Evolutionary conservation across 2,113 vertebrate genomes (phyloP).

Genomic region (Caranx ignobilis): DNA sequence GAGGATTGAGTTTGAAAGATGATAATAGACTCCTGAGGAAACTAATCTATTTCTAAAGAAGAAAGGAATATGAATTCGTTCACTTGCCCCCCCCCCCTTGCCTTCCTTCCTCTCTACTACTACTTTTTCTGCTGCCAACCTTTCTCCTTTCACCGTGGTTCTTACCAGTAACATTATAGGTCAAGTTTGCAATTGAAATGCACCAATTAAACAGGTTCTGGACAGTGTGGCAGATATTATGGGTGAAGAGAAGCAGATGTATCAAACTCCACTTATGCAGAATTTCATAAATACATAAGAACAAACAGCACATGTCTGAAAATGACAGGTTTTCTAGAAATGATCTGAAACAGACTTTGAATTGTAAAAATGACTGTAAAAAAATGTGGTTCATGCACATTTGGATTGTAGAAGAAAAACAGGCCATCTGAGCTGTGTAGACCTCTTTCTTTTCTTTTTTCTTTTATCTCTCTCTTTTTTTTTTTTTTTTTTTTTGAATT

Average conservation of each 20-base stretch:
- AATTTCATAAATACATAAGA: constrained; percentile 9
- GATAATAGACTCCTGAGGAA: constrained; percentile 79
- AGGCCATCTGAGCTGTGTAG: constrained; percentile 13
- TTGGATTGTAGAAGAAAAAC: constrained; percentile 8
- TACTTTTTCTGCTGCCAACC: constrained; percentile 29
- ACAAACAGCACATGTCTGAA: constrained; percentile 2
- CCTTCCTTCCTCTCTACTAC: no score
- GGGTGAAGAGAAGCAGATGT: constrained; percentile 19
- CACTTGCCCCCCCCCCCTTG: constrained; percentile 13
- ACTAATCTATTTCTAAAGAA: constrained; percentile 76
- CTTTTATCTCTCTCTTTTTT: no score
- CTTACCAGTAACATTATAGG: constrained; percentile 36
- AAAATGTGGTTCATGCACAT: background rate
- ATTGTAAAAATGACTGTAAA: background rate
- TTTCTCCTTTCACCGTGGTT: constrained; percentile 32
- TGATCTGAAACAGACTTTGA: background rate
- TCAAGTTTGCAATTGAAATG: constrained; percentile 58
- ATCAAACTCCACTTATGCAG: background rate
- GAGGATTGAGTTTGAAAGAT: constrained; percentile 74
- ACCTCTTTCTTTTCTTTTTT: no score
- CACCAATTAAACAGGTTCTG: constrained; percentile 46
- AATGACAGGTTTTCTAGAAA: background rate
- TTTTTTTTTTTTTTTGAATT: background rate
- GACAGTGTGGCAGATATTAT: constrained; percentile 30
- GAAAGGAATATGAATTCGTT: constrained; percentile 62